phyloP scores from a whole-genome alignment of 2,797 vertebrate species.

The Parambassis ranga region DNA sequence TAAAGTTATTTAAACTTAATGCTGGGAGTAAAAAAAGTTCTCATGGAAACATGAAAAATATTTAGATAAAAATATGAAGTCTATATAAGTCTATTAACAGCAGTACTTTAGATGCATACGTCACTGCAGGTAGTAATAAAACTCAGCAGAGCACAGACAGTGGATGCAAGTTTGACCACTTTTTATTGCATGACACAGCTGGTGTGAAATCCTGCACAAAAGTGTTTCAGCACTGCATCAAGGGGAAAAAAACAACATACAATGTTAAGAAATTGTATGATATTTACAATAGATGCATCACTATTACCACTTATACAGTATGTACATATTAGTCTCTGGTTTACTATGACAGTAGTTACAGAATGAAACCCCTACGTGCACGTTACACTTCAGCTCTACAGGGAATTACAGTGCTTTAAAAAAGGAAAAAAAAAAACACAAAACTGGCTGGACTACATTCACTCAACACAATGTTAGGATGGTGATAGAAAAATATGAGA shows the following conservation, averaged over 20 bases:
- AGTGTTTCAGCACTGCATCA: slow-evolving; percentile 67
- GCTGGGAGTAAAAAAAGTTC: no score
- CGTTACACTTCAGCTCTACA: slow-evolving; percentile 61
- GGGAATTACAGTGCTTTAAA: slow-evolving; percentile 71
- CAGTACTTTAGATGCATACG: no score
- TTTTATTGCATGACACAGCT: slow-evolving; percentile 75
- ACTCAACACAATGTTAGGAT: slow-evolving; percentile 63
- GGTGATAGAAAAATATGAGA: slow-evolving; percentile 29
- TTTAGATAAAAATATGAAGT: no score
- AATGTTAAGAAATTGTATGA: slow-evolving; percentile 43
- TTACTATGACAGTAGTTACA: slow-evolving; percentile 79
- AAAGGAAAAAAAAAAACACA: background rate
- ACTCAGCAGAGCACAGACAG: background rate
- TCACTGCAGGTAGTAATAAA: no score
- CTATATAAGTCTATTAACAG: no score
- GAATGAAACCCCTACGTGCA: slow-evolving; percentile 57
- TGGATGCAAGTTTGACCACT: slow-evolving; percentile 45
- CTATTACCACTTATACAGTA: slow-evolving; percentile 81
- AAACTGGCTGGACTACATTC: slow-evolving; percentile 69
- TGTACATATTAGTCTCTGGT: slow-evolving; percentile 81
- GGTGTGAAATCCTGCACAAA: slow-evolving; percentile 68
- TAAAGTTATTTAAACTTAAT: no score
- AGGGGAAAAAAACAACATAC: slow-evolving; percentile 34
- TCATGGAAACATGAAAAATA: no score
- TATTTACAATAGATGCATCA: slow-evolving; percentile 80